Evolutionary conservation across 2,888 invertebrate species (phyloP).

Genomic region (Masnerella sp.): DNA sequence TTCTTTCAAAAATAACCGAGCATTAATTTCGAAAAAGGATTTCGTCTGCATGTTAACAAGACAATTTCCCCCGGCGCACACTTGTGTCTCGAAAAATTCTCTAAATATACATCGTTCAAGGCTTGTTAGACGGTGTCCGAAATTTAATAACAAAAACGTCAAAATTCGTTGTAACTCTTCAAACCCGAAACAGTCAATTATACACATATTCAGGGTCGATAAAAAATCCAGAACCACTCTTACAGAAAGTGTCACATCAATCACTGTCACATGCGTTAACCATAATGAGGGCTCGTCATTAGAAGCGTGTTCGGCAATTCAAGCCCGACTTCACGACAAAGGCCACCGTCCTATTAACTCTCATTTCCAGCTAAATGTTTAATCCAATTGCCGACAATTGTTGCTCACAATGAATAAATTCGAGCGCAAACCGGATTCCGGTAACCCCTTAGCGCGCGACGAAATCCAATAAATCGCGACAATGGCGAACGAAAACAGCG

Average conservation of each 20-base stretch:
- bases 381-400: conserved; percentile 41
- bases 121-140: conserved; percentile 24
- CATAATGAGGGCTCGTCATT: conserved; percentile 57
- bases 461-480: conserved; percentile 40
- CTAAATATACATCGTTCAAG: conserved; percentile 29
- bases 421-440: conserved; percentile 26
- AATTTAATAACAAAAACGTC: conserved; percentile 49
- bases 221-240: conserved; percentile 27
- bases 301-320: conserved; percentile 32
- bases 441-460: conserved; percentile 12
- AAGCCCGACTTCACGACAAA: conserved; percentile 30
- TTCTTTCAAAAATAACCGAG: conserved; percentile 17
- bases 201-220: conserved; percentile 45
- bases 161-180: conserved; percentile 22
- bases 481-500: conserved; percentile 20
- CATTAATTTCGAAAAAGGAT: conserved; percentile 19
- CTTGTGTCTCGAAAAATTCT: conserved; percentile 16
- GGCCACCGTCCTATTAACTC: conserved; percentile 18
- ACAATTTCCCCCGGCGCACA: conserved; percentile 5
- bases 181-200: conserved; percentile 47
- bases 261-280: conserved; percentile 52
- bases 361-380: conserved; percentile 31
- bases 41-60: conserved; percentile 30
- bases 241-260: conserved; percentile 51
- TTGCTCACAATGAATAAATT: conserved; percentile 30